Evolutionary conservation across 2,888 invertebrate genomes (phyloP), one percentile per base, ranked within the genome.

Genomic region (Stratiomys singularior): DNA sequence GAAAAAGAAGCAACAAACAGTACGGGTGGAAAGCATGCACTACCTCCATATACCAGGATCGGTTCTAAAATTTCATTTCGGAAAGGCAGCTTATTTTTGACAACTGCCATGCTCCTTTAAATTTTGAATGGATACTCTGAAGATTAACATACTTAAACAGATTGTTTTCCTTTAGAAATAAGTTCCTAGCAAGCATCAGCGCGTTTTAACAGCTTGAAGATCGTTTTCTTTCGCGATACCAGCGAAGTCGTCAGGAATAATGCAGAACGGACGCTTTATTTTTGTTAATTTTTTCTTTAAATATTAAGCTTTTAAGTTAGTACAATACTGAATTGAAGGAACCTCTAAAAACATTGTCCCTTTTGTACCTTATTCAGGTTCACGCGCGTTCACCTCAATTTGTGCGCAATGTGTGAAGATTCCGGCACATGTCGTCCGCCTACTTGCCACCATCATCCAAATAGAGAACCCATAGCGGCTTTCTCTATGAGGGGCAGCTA

Each of bases 301-400:
- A 47, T 44, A 69, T 47, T 69, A 69, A 21, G 30, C n/a, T 67
- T 69, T 69, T 69, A 47, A 69, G 69, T 44, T 67, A 9, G 69
- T 69, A 47, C 25, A 69, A 46, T 44, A 13, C 18, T 47, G 69
- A 21, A 25, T 69, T 69, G 46, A 69, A 69, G 46, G 69, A 69
- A 47, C 69, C 69, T 69, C n/a, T 69, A 69, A 69, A 69, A 69
- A 69, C 47, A 47, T 44, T 69, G 69, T 47, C 69, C 69, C 69
- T 69, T 69, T 69, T 69, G 69, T 69, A 69, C 69, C 69, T 69
- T 21, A 69, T n/a, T 27, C 69, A 69, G 69, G 69, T 69, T 25
- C 69, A 64, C 64, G 30, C 5, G 7, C 30, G 13, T 30, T n/a
- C 64, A n/a, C 25, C 64, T 21, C 64, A 64, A 64, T 64, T 15